Evolutionary conservation across 2,797 vertebrate species (phyloP), one percentile per base, ranked within the genome.

Genomic region (Nannoperca obscura): DNA sequence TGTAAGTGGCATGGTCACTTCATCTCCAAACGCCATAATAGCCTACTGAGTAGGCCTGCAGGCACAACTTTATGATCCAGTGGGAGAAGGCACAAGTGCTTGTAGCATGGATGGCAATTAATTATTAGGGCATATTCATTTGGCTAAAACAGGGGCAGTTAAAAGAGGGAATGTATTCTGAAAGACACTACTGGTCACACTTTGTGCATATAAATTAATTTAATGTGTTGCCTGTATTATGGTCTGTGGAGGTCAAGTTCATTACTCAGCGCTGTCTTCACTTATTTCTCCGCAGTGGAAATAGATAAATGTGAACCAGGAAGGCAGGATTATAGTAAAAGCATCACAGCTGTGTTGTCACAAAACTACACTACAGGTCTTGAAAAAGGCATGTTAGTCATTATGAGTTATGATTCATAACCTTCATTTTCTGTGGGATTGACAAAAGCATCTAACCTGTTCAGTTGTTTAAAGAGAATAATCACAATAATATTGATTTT

Each of bases 1-100:
- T 88, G 86, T 88, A 71, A 80, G 84, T 65, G 63, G 80, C 83
- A 73, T 44, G 76, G 88, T 86, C 87, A 91, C 84, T 71, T 86
- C 83, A 88, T 76, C 83, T 64, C 24, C 68, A 66, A 20, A 69
- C 78, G 80, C 89, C 90, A 92, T 88, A 85, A 85, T 73, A 44
- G 52, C 24, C 13, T 17, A 55, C 74, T 50, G 38, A 40, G 71
- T 34, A 27, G 87, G 83, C 89, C 82, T 58, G 77, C 74, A 70
- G 76, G 75, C 65, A 81, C 80, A 88, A 89, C 75, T 91, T 91
- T 65, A 68, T 69, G 74, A 77, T 78, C 69, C 71, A 32, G 7
- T 50, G 47, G 71, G 53, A 82, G 68, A 79, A 74, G 47, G 65
- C 52, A 49, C 65, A 58, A 60, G 47, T 50, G n/a, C 24, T 59